These are phyloP conservation scores for Rhopilema esculentum DNA, from an alignment of 30 jellyfish, hydroid and myxozoan genomes.

Conservation along the genomic window DNA sequence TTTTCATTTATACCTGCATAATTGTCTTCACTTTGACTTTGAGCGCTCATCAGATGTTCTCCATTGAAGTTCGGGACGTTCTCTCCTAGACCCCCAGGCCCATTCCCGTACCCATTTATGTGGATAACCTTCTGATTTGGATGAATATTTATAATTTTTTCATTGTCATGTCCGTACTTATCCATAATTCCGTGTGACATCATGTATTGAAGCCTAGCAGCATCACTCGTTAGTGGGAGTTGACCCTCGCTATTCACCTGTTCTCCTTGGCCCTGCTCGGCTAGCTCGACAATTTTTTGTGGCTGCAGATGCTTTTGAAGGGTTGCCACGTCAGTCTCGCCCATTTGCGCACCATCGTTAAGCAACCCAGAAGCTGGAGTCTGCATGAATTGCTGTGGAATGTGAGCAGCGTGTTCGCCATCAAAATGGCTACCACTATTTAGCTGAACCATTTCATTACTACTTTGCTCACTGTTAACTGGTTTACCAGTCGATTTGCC, in stretches of 20 bases:
- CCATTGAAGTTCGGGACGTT: background rate
- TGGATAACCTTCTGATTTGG: constrained; percentile 54
- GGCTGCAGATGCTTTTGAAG: constrained; percentile 36
- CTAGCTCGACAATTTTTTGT: constrained; percentile 46
- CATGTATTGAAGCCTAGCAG: background rate
- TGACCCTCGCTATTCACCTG: constrained; percentile 7
- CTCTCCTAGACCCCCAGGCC: constrained; percentile 7
- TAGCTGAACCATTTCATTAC: background rate
- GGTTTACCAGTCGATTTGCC: constrained; percentile 30
- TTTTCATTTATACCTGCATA: constrained; percentile 64
- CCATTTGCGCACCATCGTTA: background rate
- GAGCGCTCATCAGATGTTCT: constrained; percentile 4
- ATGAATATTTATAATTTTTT: constrained; percentile 17
- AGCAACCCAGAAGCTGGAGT: background rate
- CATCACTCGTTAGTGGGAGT: background rate
- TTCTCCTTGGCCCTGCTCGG: background rate
- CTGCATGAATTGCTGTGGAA: background rate
- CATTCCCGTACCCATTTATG: background rate
- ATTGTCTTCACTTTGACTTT: constrained; percentile 19
- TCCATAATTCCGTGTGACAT: background rate
- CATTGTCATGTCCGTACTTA: background rate
- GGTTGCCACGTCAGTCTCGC: background rate
- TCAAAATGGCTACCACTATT: background rate
- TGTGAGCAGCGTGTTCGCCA: background rate
- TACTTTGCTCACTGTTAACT: background rate